Base-by-base conservation (phyloP, 2,797 vertebrate species). In the Coregonus sp. region DNA sequence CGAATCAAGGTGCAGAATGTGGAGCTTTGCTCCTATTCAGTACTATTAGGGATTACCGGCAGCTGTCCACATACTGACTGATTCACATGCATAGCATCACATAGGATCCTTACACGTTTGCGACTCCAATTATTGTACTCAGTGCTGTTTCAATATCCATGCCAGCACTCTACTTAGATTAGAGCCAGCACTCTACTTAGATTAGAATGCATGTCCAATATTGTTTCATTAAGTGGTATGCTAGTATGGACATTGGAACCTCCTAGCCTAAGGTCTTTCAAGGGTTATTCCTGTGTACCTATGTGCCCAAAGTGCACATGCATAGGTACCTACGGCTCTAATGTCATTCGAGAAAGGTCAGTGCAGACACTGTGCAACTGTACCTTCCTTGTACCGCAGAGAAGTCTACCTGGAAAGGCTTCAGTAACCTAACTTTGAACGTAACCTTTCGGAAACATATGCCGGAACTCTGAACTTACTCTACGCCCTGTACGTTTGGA, bases 11-110 rank as follows among this genome's bases (percentile, higher is more conserved):
- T 70, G 76, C 70, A 88, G 78, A 89, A 91, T 82, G 79, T 87
- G 75, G 83, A 89, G 77, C 73, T 85, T 89, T 89, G 80, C 82
- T 84, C 72, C 85, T 72, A 74, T 67, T 70, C 70, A 79, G 76
- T 70, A 78, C 68, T 12, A 20, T 40, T 63, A 76, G 75, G 76
- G 29, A 79, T 52, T 78, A 47, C 82, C 35, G 70, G 73, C 77
- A 82, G 67, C 78, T 75, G 59, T 29, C 75, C 25, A 5, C 33
- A 78, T 31, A 52, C 47, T 11, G 12, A 6, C 29, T 63, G 59
- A 69, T 67, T 74, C 7, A 73, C n/a, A 33, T 71, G 75, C 71
- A 67, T 25, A 63, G 35, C n/a, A 29, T 51, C 25, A 29, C 20
- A 73, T 59, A 35, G 14, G 16, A 47, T 54, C 6, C 70, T 72